These are phyloP conservation scores for Epirrita christyi DNA, from an alignment of 2,888 invertebrate genomes.

Conservation along the genomic window DNA sequence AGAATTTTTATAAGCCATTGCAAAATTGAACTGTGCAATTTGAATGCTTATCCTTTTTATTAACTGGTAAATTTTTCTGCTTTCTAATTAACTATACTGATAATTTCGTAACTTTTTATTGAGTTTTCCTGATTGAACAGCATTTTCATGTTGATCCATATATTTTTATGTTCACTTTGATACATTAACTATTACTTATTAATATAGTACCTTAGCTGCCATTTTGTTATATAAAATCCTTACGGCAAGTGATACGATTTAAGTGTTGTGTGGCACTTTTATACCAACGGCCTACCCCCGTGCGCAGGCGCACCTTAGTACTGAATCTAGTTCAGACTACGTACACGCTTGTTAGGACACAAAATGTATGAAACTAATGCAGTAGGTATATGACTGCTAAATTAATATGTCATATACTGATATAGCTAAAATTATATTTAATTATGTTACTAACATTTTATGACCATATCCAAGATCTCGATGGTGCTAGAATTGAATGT, in stretches of 20 bases:
- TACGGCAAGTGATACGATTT: constrained; percentile 74
- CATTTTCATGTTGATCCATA: neutral
- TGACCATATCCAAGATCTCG: constrained; percentile 6
- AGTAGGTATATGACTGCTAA: constrained; percentile 16
- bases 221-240: constrained; percentile 75
- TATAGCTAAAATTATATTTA: constrained; percentile 22
- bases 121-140: neutral
- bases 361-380: constrained; percentile 32
- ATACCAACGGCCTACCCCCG: constrained; percentile 76
- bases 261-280: constrained; percentile 66
- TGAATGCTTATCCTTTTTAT: no score
- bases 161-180: neutral
- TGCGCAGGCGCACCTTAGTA: constrained; percentile 42
- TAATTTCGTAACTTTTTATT: neutral
- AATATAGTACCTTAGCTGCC: constrained; percentile 77
- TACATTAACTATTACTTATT: constrained; percentile 1
- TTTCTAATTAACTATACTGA: no score
- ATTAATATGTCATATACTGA: constrained; percentile 19
- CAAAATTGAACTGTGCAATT: no score
- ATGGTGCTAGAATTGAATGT: constrained; percentile 16
- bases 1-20: no score
- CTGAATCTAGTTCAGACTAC: constrained; percentile 48
- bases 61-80: no score
- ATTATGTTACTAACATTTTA: constrained; percentile 28
- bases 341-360: constrained; percentile 34